A percentile compares a stretch with the other conserved stretches of the same genome.
These are phyloP conservation scores for Andricus curvator DNA, from an alignment of 2,888 invertebrate genomes.

Conservation along the genomic window DNA sequence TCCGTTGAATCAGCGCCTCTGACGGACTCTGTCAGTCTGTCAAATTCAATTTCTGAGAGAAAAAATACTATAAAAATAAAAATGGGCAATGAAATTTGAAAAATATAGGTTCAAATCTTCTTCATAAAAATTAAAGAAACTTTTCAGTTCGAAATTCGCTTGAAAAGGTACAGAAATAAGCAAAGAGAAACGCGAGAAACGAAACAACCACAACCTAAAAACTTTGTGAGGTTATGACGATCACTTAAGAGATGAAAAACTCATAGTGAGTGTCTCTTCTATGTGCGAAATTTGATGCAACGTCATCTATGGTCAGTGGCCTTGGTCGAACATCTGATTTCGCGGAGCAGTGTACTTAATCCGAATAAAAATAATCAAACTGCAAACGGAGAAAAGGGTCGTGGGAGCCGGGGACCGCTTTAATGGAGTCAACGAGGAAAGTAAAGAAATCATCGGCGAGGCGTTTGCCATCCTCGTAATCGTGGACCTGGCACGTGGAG, in stretches of 20 bases:
- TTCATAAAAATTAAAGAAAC: no score
- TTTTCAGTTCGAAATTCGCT: no score
- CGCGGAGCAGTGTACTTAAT: conserved; percentile 42
- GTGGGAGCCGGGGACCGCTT: conserved; percentile 22
- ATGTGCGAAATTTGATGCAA: conserved; percentile 3
- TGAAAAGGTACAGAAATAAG: no score
- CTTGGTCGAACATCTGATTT: conserved; percentile 43
- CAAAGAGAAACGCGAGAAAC: no score
- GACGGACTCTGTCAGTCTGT: no score
- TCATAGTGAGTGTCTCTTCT: neutral
- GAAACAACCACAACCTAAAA: no score
- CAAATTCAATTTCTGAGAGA: no score
- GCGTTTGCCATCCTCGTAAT: conserved; percentile 25
- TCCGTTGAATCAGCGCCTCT: no score
- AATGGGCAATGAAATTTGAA: no score
- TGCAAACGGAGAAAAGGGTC: conserved; percentile 10
- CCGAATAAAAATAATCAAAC: conserved; percentile 33
- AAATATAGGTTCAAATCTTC: no score
- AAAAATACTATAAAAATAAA: no score
- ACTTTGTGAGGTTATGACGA: neutral
- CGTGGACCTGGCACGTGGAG: conserved; percentile 17
- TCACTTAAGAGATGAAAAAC: neutral
- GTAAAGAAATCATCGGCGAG: neutral
- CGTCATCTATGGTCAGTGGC: conserved; percentile 39
- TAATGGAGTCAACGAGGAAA: conserved; percentile 25